phyloP scores from a whole-genome alignment of 1,140 invertebrate genomes.

The Schlechtendalia chinensis region DNA sequence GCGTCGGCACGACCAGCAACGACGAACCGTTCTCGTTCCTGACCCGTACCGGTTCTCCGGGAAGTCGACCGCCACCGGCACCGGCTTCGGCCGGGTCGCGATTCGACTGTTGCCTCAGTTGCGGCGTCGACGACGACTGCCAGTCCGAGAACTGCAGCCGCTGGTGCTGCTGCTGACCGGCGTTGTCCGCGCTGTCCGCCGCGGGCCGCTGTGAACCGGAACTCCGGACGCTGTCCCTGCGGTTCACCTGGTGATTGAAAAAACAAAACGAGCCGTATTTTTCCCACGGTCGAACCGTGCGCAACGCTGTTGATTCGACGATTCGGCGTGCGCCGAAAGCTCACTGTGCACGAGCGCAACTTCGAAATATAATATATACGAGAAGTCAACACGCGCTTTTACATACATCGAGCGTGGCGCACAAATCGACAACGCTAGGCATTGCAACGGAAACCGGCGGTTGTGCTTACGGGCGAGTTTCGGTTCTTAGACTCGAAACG shows the following conservation, averaged over 20 bases:
- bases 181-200: neutral
- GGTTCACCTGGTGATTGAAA: neutral
- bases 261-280: too few species aligned
- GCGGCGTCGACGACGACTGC: neutral
- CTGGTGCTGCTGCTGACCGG: neutral
- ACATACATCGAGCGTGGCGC: too few species aligned
- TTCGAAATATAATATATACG: too few species aligned
- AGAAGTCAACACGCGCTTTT: too few species aligned
- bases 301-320: too few species aligned
- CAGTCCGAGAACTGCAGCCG: neutral
- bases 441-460: too few species aligned
- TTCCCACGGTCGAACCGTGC: neutral
- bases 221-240: conserved; percentile 10
- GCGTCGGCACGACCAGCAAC: neutral
- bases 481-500: conserved; percentile 20
- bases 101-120: neutral
- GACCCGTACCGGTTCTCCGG: neutral
- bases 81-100: neutral
- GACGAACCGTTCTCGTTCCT: neutral
- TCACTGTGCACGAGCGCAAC: too few species aligned
- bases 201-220: neutral
- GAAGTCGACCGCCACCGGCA: neutral
- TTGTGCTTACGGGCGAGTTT: neutral
- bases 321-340: too few species aligned
- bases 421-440: neutral